A percentile compares a stretch with the other conserved stretches of the same genome.
Evolutionary conservation across 2,797 vertebrate species (phyloP).

Genomic region (Pseudotriccus pelzelni): DNA sequence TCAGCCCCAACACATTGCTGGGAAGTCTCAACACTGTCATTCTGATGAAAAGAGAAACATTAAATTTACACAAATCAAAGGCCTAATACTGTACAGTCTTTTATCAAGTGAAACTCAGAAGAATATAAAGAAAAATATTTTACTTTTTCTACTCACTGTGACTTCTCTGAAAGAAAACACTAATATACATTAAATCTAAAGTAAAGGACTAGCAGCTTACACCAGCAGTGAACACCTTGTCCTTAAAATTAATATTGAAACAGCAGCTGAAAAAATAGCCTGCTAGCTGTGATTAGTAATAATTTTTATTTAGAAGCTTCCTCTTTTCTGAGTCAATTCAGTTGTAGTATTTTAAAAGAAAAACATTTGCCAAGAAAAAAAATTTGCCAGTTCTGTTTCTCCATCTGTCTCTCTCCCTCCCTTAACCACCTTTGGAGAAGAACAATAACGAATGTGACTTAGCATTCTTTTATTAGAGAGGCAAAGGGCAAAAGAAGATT

Average conservation of each 20-base stretch:
- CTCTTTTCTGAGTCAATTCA: background rate
- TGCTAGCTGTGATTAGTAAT: background rate
- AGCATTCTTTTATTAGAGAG: background rate
- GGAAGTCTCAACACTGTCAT: slow-evolving; percentile 43
- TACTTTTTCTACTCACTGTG: background rate
- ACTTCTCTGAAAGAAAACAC: background rate
- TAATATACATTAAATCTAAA: background rate
- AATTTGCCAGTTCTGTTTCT: background rate
- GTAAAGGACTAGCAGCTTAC: background rate
- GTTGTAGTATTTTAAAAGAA: background rate
- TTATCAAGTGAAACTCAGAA: background rate
- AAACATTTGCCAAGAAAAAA: background rate
- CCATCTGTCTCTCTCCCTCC: background rate
- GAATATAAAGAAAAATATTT: background rate
- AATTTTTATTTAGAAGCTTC: background rate
- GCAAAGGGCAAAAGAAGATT: background rate
- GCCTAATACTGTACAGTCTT: background rate
- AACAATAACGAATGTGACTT: slow-evolving; percentile 10
- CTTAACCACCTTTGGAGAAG: background rate
- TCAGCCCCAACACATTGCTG: slow-evolving; percentile 36
- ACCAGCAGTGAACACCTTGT: background rate
- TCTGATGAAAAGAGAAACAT: slow-evolving; percentile 23
- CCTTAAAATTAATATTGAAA: background rate
- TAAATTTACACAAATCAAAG: background rate
- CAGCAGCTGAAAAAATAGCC: background rate